These are phyloP conservation scores for Pogonocichla stellata DNA, from an alignment of 2,113 vertebrate genomes.

Conservation along the genomic window DNA sequence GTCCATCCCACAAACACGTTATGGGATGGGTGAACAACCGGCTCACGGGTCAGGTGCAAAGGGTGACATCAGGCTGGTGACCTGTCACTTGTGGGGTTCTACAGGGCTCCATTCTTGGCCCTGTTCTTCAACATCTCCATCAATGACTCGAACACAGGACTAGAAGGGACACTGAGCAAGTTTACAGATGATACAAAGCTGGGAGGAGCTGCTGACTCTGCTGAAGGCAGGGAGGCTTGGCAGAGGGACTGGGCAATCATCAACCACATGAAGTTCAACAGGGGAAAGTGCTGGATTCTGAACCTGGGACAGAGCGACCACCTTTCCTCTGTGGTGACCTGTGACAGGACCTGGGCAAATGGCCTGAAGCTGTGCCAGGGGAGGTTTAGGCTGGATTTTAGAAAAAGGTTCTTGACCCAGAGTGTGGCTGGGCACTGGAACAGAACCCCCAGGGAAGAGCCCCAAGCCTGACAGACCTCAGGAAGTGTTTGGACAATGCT, in stretches of 20 bases:
- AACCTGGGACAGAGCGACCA: not conserved
- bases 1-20: not conserved
- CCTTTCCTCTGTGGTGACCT: not conserved
- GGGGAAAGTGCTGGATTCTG: not conserved
- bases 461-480: not conserved
- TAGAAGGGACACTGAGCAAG: not conserved
- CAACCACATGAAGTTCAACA: not conserved
- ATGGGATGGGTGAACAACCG: not conserved
- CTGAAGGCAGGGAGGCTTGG: not conserved
- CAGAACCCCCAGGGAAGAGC: not conserved
- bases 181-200: not conserved
- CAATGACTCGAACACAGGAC: accelerated
- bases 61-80: not conserved
- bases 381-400: not conserved
- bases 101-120: not conserved
- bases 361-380: not conserved
- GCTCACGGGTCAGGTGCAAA: accelerated
- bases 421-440: not conserved
- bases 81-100: not conserved
- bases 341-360: not conserved
- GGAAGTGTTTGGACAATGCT: not conserved
- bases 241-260: not conserved
- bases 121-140: not conserved
- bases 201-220: not conserved
- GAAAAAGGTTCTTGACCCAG: not conserved